phyloP scores from a whole-genome alignment of 2,888 invertebrate species.

The Onchidella celtica region DNA sequence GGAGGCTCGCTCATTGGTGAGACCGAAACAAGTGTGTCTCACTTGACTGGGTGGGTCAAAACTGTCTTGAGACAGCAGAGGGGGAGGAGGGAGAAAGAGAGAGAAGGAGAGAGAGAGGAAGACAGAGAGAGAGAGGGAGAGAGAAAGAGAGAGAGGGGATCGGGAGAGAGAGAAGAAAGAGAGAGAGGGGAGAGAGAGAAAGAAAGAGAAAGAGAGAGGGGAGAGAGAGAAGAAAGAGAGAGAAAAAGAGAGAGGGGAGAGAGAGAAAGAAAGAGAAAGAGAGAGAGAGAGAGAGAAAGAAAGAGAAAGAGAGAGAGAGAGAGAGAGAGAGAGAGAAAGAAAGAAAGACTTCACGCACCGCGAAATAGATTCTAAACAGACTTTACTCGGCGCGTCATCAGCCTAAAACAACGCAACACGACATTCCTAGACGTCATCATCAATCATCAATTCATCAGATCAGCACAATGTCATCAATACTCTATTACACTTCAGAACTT shows the following conservation, averaged over 20 bases:
- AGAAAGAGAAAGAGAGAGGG: not conserved
- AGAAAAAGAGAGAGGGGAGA: not conserved
- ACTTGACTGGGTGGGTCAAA: too few relatives aligned
- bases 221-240: not conserved
- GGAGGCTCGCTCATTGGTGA: too few relatives aligned
- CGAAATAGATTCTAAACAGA: too few relatives aligned
- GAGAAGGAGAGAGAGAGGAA: not conserved
- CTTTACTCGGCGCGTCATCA: too few relatives aligned
- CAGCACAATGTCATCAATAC: too few relatives aligned
- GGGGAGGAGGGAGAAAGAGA: not conserved
- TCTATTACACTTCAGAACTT: too few relatives aligned
- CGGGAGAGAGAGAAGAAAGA: not conserved
- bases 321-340: not conserved
- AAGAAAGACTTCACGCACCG: too few relatives aligned
- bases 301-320: not conserved
- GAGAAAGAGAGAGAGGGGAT: not conserved
- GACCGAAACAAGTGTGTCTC: too few relatives aligned
- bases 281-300: not conserved
- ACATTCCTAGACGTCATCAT: too few relatives aligned
- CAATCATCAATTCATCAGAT: too few relatives aligned
- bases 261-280: not conserved
- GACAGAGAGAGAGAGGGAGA: not conserved
- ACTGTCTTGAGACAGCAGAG: not conserved
- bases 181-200: not conserved
- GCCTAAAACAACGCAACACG: too few relatives aligned